phyloP scores from a whole-genome alignment of 2,888 invertebrate genomes.

The Rhagonycha fulva region DNA sequence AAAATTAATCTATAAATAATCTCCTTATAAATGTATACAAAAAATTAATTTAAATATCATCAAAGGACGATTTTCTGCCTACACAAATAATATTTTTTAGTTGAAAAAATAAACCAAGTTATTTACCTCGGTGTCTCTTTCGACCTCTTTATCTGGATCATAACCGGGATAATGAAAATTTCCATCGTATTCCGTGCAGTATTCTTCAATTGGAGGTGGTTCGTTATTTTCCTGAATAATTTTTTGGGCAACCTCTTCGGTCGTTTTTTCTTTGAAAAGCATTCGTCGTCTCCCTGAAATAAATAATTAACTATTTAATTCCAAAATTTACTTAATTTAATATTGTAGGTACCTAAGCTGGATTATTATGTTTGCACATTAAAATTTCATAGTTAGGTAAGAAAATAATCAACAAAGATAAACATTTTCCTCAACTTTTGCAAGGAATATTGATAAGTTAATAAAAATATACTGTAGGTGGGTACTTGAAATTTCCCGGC shows the following conservation, averaged over 20 bases:
- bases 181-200: conserved; percentile 49
- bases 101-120: not conserved
- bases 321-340: not conserved
- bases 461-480: not conserved
- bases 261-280: conserved; percentile 2
- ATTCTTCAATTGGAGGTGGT: conserved; percentile 42
- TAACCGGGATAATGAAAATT: conserved; percentile 42
- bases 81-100: not conserved
- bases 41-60: not conserved
- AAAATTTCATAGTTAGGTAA: not conserved
- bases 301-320: not conserved
- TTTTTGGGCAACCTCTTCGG: conserved; percentile 44
- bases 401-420: not conserved
- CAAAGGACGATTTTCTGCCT: not conserved
- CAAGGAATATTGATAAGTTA: not conserved
- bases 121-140: conserved; percentile 35
- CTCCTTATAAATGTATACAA: not conserved
- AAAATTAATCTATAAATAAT: not conserved
- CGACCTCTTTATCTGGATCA: conserved; percentile 35
- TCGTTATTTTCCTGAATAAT: conserved; percentile 40
- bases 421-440: not conserved
- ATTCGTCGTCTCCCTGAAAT: conserved; percentile 6
- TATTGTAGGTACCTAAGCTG: not conserved
- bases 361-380: not conserved
- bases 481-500: not conserved